These are phyloP conservation scores for Dinocampus coccinellae DNA, from an alignment of 2,888 invertebrate genomes.

Conservation along the genomic window DNA sequence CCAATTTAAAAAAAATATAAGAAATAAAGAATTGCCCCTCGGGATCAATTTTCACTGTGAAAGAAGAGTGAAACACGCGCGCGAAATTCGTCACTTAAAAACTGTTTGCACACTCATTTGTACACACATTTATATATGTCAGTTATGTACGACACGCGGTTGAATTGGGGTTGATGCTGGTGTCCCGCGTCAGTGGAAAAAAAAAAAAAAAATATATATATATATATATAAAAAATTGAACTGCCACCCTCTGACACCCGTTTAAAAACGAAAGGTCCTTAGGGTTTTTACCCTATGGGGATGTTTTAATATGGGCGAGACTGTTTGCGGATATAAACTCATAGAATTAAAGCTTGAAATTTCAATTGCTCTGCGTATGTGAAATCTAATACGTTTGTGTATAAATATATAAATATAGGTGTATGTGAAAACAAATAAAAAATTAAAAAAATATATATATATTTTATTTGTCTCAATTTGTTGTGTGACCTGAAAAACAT, in stretches of 20 bases:
- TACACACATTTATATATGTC: background rate
- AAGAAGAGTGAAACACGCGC: slow-evolving; percentile 8
- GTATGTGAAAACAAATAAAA: slow-evolving; percentile 13
- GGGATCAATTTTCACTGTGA: slow-evolving; percentile 32
- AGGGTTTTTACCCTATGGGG: slow-evolving; percentile 12
- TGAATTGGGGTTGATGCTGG: slow-evolving; percentile 6
- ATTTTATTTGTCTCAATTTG: slow-evolving; percentile 2
- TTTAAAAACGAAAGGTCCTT: slow-evolving; percentile 46
- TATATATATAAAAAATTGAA: slow-evolving; percentile 32
- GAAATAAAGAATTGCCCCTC: background rate
- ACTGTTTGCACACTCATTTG: slow-evolving; percentile 43
- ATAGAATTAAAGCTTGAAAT: slow-evolving; percentile 26
- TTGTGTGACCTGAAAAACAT: background rate
- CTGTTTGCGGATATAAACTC: slow-evolving; percentile 25
- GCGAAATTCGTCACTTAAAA: slow-evolving; percentile 45
- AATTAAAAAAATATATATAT: too few species aligned
- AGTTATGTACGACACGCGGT: background rate
- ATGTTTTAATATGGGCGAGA: slow-evolving; percentile 24
- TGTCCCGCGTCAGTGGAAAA: slow-evolving; percentile 10
- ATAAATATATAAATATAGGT: too few species aligned
- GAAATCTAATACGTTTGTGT: slow-evolving; percentile 29
- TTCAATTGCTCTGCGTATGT: slow-evolving; percentile 7
- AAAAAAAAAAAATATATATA: background rate
- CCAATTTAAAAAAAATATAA: slow-evolving; percentile 19
- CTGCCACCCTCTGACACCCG: slow-evolving; percentile 46